Conservation (phyloP, 2,113 vertebrate genomes). For the Ploceus nigricollis region DNA sequence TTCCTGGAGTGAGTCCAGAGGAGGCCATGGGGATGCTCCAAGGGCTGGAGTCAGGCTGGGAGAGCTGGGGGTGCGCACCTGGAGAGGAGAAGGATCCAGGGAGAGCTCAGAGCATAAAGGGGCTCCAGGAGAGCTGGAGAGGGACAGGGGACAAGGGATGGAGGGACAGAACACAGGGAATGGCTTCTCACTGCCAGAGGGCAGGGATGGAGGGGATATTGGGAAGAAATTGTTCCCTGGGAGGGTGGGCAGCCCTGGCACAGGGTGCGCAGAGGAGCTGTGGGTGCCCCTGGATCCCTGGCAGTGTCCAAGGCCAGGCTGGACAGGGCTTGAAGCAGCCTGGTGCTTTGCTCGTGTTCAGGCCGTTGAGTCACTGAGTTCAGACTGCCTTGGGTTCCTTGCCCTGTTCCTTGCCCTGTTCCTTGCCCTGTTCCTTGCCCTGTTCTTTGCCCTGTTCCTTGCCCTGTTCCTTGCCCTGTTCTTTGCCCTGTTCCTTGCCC, state of each 20-base stretch:
- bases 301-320: fast-evolving
- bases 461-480: neutral
- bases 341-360: fast-evolving
- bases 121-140: neutral
- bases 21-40: neutral
- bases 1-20: neutral
- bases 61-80: fast-evolving
- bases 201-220: fast-evolving
- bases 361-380: fast-evolving
- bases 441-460: neutral
- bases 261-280: neutral
- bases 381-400: fast-evolving
- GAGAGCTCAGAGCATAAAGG: neutral
- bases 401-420: neutral
- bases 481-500: no score
- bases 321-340: neutral
- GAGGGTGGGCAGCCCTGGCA: neutral
- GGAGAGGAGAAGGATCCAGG: neutral
- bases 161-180: neutral
- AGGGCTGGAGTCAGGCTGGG: neutral
- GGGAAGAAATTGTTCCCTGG: fast-evolving
- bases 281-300: neutral
- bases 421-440: neutral
- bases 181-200: neutral
- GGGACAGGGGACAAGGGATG: neutral